Evolutionary conservation across 2,888 invertebrate genomes (phyloP), one percentile per base, ranked within the genome.

Genomic region (Macroteleia sp.): DNA sequence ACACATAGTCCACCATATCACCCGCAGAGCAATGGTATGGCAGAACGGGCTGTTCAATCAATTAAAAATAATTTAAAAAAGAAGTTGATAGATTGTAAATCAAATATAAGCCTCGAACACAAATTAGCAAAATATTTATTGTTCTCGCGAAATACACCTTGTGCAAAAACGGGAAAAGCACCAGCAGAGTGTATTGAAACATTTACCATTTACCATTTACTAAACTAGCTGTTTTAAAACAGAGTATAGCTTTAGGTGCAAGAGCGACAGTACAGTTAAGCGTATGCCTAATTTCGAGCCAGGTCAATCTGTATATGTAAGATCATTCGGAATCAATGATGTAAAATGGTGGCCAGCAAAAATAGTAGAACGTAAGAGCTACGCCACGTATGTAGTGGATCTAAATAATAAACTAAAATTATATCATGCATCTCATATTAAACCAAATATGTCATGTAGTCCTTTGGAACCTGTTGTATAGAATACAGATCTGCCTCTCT

Each of bases 21-120:
- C 34, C 77, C 84, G 12, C 54, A 82, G 54, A 79, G 78, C 36
- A 83, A 82, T 59, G 82, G 83, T n/a, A n/a, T n/a, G n/a, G n/a
- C n/a, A n/a, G n/a, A 83, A 74, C 66, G 79, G 67, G 62, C 54
- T 1, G 81, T 83, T 2, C 67, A 81, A 52, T 62, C 56, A 6
- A 54, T 78, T 10, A 83, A 52, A 19, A 56, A 56, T 32, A 59
- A 22, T 22, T 64, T 82, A 14, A 82, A 82, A 42, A 83, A 81
- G 62, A 57, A 50, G 30, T 6, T 79, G 41, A 36, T 66, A 6
- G 56, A 62, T 30, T 69, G 77, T 67, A 79, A 70, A 61, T 8
- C 17, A n/a, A 14, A 36, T 16, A 9, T 22, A 9, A 71, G 66
- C 10, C 20, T 80, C 8, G 46, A 75, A 6, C 12, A 20, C 0